These are phyloP conservation scores for Nannobrachium achirus DNA, from an alignment of 2,113 vertebrate genomes.

Conservation along the genomic window DNA sequence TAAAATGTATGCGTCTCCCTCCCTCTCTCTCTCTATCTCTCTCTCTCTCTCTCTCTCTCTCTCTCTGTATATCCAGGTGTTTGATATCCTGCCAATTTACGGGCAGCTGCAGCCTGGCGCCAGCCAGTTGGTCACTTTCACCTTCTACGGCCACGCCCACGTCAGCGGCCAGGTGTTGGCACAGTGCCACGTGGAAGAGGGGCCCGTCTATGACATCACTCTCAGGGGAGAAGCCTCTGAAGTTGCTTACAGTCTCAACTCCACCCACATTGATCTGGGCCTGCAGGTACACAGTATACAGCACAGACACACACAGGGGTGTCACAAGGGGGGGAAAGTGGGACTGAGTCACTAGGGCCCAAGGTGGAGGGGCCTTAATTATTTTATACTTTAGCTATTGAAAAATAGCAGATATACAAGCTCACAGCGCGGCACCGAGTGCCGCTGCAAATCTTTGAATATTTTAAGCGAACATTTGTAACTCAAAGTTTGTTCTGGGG, in stretches of 20 bases:
- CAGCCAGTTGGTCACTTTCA: slow-evolving; percentile 75
- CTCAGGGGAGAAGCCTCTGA: slow-evolving; percentile 83
- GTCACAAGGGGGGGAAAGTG: too few species aligned
- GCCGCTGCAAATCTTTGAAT: too few species aligned
- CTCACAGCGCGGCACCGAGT: too few species aligned
- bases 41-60: slow-evolving; percentile 1
- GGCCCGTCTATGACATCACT: slow-evolving; percentile 81
- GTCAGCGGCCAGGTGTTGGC: slow-evolving; percentile 70
- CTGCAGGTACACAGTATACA: slow-evolving; percentile 78
- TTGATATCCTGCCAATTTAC: slow-evolving; percentile 82
- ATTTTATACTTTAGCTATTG: too few species aligned
- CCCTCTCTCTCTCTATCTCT: background rate
- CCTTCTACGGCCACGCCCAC: slow-evolving; percentile 83
- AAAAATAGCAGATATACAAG: too few species aligned
- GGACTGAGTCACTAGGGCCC: too few species aligned
- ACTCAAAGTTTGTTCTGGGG: too few species aligned
- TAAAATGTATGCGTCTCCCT: too few species aligned
- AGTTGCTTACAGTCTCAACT: slow-evolving; percentile 80
- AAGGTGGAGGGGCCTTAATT: too few species aligned
- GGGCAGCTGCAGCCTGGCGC: slow-evolving; percentile 81
- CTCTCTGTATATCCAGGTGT: slow-evolving; percentile 76
- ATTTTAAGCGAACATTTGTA: too few species aligned
- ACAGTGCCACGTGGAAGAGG: slow-evolving; percentile 84
- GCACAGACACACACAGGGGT: too few species aligned
- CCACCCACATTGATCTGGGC: slow-evolving; percentile 78